These are phyloP conservation scores for Danio jaintianensis DNA, from an alignment of 2,797 vertebrate species.

Conservation along the genomic window DNA sequence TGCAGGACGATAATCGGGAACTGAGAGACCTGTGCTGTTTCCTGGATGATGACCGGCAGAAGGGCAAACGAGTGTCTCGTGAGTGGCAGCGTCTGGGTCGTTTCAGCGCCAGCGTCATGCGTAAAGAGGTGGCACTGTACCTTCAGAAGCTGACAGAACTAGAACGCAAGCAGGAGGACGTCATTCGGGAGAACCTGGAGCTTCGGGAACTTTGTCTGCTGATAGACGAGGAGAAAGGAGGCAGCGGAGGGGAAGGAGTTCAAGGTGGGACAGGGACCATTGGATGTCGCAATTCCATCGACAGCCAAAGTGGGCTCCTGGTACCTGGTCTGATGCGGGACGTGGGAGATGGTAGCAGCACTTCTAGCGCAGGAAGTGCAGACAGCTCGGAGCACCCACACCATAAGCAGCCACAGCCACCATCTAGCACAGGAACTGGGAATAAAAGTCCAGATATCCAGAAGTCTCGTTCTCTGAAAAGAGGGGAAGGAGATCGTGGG, in stretches of 20 bases:
- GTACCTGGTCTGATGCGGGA: constrained; percentile 87
- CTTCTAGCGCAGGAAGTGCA: constrained; percentile 92
- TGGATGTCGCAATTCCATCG: constrained; percentile 93
- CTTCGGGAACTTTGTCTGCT: constrained; percentile 94
- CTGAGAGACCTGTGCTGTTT: constrained; percentile 96
- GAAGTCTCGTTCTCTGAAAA: constrained; percentile 73
- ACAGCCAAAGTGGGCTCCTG: constrained; percentile 93
- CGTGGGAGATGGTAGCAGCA: constrained; percentile 94
- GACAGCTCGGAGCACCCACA: constrained; percentile 91
- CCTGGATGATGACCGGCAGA: constrained; percentile 95
- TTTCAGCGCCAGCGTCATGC: constrained; percentile 94
- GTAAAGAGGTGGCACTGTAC: constrained; percentile 95
- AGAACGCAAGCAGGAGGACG: constrained; percentile 92
- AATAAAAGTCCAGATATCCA: constrained; percentile 83
- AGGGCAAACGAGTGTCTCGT: constrained; percentile 93
- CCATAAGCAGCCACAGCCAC: constrained; percentile 81
- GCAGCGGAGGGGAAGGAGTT: constrained; percentile 57
- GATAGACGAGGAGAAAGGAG: constrained; percentile 90
- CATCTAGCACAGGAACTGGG: constrained; percentile 42
- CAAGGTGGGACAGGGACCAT: constrained; percentile 41
- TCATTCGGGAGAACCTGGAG: constrained; percentile 93
- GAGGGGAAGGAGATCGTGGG: constrained; percentile 61
- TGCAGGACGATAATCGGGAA: constrained; percentile 97
- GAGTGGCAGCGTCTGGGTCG: constrained; percentile 97
- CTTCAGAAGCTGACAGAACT: constrained; percentile 95